Evolutionary conservation across 2,888 invertebrate genomes (phyloP), one percentile per base, ranked within the genome.

Genomic region (Kryphioiulus occultus): DNA sequence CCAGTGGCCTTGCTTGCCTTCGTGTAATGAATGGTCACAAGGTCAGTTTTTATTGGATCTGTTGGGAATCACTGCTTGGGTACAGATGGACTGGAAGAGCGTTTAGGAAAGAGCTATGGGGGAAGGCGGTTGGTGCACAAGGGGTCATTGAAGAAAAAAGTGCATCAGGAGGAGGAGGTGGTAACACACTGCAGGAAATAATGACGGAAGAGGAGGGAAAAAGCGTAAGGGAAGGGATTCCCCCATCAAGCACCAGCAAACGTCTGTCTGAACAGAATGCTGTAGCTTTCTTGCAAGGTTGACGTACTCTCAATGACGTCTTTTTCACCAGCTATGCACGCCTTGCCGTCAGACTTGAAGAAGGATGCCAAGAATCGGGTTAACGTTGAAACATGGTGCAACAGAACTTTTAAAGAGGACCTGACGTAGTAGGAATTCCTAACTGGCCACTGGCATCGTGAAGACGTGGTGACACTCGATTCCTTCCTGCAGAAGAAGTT

Each of bases 41-140:
- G 85, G 85, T 85, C 85, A 85, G 85, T 42, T 85, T 85, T 85
- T 85, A 85, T 85, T 85, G 85, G 85, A 85, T 85, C 85, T 85
- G 85, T 85, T 85, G 85, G 85, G 85, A 85, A 85, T 85, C 85
- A 85, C 85, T 85, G 85, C 44, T 42, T 85, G 53, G 53, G 53
- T 53, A 53, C 53, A 53, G 53, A 53, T 53, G 53, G 53, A 53
- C 53, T 53, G 53, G 53, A 53, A 53, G 53, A 53, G n/a, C 53
- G 53, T 53, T 53, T 53, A 53, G 53, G 53, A 53, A 53, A 53
- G 53, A 53, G 53, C 53, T 53, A 53, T 53, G 53, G 53, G 53
- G 53, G n/a, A 53, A 53, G 53, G 53, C 53, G 53, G 53, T 53
- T 53, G 53, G 53, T 53, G 53, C 53, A 53, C 53, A 53, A 53